Evolutionary conservation across 37 sponge, comb jelly and placozoan species (phyloP).

Genomic region (Halisarca cf. caerulea): DNA sequence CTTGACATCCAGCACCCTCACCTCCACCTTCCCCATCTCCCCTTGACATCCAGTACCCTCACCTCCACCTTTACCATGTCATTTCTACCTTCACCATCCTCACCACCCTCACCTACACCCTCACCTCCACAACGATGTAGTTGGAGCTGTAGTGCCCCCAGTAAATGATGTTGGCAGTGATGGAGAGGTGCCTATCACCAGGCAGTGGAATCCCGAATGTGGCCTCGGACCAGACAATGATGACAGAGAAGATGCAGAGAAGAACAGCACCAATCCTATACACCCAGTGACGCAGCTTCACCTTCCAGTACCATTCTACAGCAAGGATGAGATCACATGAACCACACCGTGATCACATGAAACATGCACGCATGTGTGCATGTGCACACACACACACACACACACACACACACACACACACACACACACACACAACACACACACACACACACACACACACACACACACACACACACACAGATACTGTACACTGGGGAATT

Average conservation of each 20-base stretch:
- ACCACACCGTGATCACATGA: not conserved
- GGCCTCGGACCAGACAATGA: conserved; percentile 84
- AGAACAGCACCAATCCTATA: conserved; percentile 42
- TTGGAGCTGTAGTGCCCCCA: conserved; percentile 35
- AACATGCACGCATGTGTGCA: not conserved
- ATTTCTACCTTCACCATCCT: no score
- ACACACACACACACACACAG: no score
- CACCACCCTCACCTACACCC: no score
- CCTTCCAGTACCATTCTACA: conserved; percentile 84
- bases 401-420: not conserved
- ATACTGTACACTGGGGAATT: not conserved
- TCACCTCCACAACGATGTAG: conserved; percentile 58
- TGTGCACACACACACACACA: not conserved
- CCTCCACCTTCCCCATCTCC: no score
- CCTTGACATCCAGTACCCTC: no score
- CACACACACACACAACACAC: not conserved
- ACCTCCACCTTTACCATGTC: no score
- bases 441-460: no score
- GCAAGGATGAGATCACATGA: not conserved
- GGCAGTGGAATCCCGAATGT: conserved; percentile 58
- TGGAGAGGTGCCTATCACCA: conserved; percentile 30
- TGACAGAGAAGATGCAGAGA: conserved; percentile 66
- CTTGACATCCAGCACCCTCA: no score
- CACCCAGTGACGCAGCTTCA: conserved; percentile 65
- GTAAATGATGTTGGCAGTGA: conserved; percentile 65